A percentile compares a stretch with the other conserved stretches of the same genome.
These are phyloP conservation scores for Papilio protenor DNA, from an alignment of 2,888 invertebrate species.

Conservation along the genomic window DNA sequence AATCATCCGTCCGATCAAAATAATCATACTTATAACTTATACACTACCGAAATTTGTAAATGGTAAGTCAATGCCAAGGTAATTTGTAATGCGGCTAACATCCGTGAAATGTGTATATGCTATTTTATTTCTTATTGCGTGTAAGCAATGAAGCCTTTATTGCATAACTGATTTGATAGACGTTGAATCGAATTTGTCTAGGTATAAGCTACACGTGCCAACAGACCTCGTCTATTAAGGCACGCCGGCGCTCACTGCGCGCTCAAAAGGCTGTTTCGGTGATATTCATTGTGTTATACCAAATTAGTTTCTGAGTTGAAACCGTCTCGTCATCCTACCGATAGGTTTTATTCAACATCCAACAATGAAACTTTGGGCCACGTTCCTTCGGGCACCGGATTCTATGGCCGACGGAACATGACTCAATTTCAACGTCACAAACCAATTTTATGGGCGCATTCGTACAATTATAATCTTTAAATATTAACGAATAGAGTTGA, in stretches of 20 bases:
- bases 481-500: conserved; percentile 68
- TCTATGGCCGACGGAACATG: conserved; percentile 67
- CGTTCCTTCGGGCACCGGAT: conserved; percentile 76
- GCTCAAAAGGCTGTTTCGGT: conserved; percentile 79
- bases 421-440: conserved; percentile 65
- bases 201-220: conserved; percentile 63
- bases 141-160: conserved; percentile 29
- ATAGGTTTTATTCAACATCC: conserved; percentile 76
- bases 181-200: conserved; percentile 30
- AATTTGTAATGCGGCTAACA: conserved; percentile 41
- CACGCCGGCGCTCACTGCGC: conserved; percentile 69
- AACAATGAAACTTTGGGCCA: conserved; percentile 78
- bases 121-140: conserved; percentile 34
- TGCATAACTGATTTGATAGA: conserved; percentile 16
- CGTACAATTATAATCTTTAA: conserved; percentile 63
- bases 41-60: conserved; percentile 42
- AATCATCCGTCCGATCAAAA: conserved; percentile 52
- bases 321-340: conserved; percentile 79
- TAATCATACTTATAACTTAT: conserved; percentile 49
- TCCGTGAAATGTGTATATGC: conserved; percentile 36
- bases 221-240: conserved; percentile 65
- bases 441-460: conserved; percentile 56
- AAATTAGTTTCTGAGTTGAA: conserved; percentile 82
- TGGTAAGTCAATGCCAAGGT: conserved; percentile 43
- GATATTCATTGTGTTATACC: conserved; percentile 81